These are phyloP conservation scores for Caracal caracal DNA, from an alignment of 2,113 vertebrate genomes.

Conservation along the genomic window DNA sequence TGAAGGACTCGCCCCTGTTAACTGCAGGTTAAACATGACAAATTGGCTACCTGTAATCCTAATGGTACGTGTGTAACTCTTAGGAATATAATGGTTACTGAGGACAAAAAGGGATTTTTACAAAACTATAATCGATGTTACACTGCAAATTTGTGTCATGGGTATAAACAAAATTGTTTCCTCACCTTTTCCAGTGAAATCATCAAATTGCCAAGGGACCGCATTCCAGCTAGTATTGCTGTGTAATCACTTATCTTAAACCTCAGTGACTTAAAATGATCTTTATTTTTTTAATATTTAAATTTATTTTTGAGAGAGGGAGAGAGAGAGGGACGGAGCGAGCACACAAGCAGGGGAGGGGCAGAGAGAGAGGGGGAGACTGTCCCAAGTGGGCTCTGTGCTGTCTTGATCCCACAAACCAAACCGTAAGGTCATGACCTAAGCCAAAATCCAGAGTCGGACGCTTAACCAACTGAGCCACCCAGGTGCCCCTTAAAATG, in stretches of 20 bases:
- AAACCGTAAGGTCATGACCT: too few species aligned
- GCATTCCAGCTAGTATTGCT: not conserved
- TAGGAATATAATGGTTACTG: not conserved
- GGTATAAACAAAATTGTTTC: not conserved
- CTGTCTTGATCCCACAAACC: too few species aligned
- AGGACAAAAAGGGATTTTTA: not conserved
- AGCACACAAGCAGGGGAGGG: too few species aligned
- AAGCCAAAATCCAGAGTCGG: too few species aligned
- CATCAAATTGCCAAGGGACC: not conserved
- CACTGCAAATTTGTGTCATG: not conserved
- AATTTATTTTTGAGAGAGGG: too few species aligned
- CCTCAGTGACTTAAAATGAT: not conserved
- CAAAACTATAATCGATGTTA: not conserved
- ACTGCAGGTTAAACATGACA: not conserved
- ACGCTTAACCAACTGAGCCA: too few species aligned
- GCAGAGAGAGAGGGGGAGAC: too few species aligned
- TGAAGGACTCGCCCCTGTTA: not conserved
- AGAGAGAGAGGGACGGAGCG: too few species aligned
- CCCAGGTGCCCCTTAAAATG: not conserved
- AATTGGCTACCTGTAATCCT: not conserved
- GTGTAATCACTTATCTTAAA: not conserved
- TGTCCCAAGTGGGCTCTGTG: too few species aligned
- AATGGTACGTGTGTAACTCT: not conserved
- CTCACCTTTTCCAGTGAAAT: constrained; percentile 5
- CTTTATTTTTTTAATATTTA: not conserved